Percentiles rank a stretch among this genome's conserved stretches.
phyloP scores from a whole-genome alignment of 2,797 vertebrate species.

The Apogon hyalosoma region DNA sequence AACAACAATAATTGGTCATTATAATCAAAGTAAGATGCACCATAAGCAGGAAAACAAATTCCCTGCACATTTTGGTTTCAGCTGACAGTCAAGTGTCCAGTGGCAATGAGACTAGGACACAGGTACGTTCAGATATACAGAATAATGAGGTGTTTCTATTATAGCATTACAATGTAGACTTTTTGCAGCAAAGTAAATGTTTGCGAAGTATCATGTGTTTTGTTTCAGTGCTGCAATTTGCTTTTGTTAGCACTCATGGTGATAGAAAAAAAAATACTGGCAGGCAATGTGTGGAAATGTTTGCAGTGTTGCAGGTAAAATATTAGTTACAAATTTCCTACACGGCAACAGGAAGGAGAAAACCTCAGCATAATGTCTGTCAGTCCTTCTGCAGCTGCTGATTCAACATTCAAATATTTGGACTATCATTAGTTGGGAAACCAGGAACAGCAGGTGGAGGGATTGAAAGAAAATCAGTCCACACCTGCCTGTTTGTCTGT shows the following conservation, averaged over 20 bases:
- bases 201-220: no score
- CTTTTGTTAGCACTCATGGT: no score
- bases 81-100: background rate
- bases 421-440: conserved; percentile 53
- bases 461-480: conserved; percentile 45
- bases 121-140: no score
- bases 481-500: conserved; percentile 3
- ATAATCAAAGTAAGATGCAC: conserved; percentile 15
- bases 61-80: conserved; percentile 2
- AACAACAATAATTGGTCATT: background rate
- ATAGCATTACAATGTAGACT: no score
- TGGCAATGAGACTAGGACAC: no score
- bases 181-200: no score
- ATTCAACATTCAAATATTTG: conserved; percentile 63
- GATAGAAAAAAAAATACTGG: no score
- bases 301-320: background rate
- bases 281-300: no score
- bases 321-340: background rate
- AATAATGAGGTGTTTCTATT: no score
- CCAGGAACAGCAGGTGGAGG: conserved; percentile 52
- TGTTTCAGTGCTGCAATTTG: no score
- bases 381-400: conserved; percentile 46
- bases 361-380: conserved; percentile 28
- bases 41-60: background rate
- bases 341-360: background rate